phyloP scores from a whole-genome alignment of 2,797 vertebrate genomes.

The Acanthiza pusilla region DNA sequence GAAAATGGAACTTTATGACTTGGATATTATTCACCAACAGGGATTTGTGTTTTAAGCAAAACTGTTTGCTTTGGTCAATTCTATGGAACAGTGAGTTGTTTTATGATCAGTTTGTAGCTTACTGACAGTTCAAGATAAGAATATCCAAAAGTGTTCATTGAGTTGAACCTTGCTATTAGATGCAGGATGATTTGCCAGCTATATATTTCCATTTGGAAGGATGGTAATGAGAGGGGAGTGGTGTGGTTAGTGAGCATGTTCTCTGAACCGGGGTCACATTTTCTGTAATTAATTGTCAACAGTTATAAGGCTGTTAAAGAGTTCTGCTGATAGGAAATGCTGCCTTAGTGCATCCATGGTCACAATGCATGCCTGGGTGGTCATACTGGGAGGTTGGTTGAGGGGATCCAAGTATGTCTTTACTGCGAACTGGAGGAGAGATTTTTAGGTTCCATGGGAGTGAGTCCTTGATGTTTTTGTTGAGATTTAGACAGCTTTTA shows the following conservation, averaged over 20 bases:
- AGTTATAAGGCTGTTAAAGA: background rate
- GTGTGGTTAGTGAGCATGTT: background rate
- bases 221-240: background rate
- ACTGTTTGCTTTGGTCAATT: background rate
- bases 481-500: background rate
- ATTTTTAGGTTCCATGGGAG: background rate
- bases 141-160: background rate
- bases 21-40: fast-evolving
- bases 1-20: background rate
- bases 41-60: background rate
- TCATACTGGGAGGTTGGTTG: background rate
- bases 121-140: background rate
- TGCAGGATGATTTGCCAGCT: background rate
- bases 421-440: background rate
- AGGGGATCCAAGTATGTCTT: background rate
- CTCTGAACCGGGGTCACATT: background rate
- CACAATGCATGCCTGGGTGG: background rate
- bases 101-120: background rate
- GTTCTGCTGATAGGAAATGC: background rate
- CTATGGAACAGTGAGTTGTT: background rate
- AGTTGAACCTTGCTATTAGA: background rate
- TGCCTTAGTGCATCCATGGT: background rate
- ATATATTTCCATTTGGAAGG: background rate
- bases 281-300: background rate
- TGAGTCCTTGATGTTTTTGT: background rate